phyloP scores from a whole-genome alignment of 2,888 invertebrate species.

The Tinea pellionella region DNA sequence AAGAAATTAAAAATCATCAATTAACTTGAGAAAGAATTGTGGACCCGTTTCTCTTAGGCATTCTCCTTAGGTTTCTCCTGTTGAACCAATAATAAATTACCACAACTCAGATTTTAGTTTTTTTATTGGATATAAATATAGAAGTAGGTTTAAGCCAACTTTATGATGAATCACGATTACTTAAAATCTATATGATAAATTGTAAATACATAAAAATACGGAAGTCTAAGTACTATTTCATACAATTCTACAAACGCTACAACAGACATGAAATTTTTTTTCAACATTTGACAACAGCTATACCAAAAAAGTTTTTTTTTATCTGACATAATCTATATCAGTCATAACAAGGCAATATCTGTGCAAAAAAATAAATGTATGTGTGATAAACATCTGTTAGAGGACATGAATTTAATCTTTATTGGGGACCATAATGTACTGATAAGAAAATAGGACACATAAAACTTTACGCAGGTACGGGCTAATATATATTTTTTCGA shows the following conservation, averaged over 20 bases:
- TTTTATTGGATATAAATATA: no score
- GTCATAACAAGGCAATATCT: not conserved
- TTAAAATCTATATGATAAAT: no score
- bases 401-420: not conserved
- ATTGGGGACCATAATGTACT: not conserved
- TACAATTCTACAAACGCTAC: not conserved
- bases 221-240: not conserved
- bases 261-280: not conserved
- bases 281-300: not conserved
- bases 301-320: not conserved
- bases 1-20: no score
- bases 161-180: no score
- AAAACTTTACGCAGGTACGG: not conserved
- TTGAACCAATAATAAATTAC: no score
- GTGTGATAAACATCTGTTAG: not conserved
- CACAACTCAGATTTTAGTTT: no score
- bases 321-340: slow-evolving; percentile 6
- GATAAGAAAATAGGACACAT: not conserved
- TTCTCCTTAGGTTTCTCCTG: no score
- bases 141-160: no score
- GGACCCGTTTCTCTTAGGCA: no score
- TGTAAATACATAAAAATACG: slow-evolving; percentile 1
- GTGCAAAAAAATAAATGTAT: slow-evolving; percentile 3
- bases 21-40: no score
- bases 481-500: not conserved